A percentile compares a stretch with the other conserved stretches of the same genome.
Evolutionary conservation across 2,113 vertebrate genomes (phyloP).

Genomic region (Cyprinus carpio): DNA sequence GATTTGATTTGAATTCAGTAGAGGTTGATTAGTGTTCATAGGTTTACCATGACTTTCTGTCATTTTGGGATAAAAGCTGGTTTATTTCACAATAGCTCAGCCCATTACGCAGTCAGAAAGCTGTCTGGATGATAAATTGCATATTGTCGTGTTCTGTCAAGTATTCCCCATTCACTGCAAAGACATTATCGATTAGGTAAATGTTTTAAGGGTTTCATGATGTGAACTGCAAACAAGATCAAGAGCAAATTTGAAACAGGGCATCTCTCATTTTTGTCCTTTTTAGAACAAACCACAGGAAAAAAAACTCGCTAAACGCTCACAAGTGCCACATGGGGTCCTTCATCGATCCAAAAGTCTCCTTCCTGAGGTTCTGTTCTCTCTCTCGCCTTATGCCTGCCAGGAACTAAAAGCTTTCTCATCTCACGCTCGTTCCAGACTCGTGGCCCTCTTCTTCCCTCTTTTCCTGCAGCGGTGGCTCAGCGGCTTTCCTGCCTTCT

Average conservation of each 20-base stretch:
- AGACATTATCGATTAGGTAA: conserved; percentile 17
- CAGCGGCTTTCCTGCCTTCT: background rate
- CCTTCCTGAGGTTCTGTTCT: conserved; percentile 9
- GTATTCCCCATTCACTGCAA: background rate
- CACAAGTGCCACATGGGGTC: conserved; percentile 14
- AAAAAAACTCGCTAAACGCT: conserved; percentile 6
- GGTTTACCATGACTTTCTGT: background rate
- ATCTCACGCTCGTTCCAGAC: conserved; percentile 22
- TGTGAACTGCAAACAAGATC: background rate
- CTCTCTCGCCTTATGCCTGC: conserved; percentile 13
- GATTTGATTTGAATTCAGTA: background rate
- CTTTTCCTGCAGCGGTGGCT: background rate
- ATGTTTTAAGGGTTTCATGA: background rate
- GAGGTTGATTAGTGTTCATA: background rate
- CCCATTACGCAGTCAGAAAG: background rate
- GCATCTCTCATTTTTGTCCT: background rate
- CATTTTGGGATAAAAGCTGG: background rate
- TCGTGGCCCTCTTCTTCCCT: background rate
- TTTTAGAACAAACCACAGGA: conserved; percentile 4
- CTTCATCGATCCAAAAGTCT: background rate
- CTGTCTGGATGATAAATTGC: conserved; percentile 6
- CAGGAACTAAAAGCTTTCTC: conserved; percentile 51
- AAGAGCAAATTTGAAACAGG: background rate
- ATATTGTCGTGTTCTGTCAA: background rate
- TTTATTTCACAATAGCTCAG: background rate